These are phyloP conservation scores for Thelaira solivaga DNA, from an alignment of 2,888 invertebrate species.

Conservation along the genomic window DNA sequence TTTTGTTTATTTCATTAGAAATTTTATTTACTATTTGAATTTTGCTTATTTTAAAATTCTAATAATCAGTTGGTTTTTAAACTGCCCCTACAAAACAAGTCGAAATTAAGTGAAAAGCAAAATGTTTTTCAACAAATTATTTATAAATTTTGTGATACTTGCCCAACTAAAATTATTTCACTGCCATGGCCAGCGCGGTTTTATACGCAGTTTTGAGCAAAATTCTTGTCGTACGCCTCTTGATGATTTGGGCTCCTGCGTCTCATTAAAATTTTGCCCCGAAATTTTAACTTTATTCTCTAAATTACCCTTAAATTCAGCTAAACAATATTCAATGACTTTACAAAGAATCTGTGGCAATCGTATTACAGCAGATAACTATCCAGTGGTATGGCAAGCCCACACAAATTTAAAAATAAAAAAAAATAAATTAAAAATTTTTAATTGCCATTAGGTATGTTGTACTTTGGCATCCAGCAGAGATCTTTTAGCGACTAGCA, in stretches of 20 bases:
- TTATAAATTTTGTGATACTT: not conserved
- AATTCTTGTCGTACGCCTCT: constrained; percentile 67
- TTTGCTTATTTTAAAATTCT: not conserved
- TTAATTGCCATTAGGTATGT: constrained; percentile 63
- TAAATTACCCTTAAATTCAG: constrained; percentile 62
- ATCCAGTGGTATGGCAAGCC: constrained; percentile 68
- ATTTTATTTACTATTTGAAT: constrained; percentile 20
- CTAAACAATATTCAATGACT: constrained; percentile 65
- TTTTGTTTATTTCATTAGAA: not conserved
- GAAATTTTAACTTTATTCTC: constrained; percentile 66
- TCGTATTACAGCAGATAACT: constrained; percentile 65
- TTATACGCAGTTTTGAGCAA: constrained; percentile 1
- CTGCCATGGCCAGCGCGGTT: constrained; percentile 8
- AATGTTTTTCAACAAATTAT: constrained; percentile 12
- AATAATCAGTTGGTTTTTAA: constrained; percentile 21
- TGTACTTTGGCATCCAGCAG: constrained; percentile 45
- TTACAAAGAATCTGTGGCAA: constrained; percentile 68
- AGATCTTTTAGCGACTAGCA: not conserved
- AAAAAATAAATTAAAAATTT: not conserved
- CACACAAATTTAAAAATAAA: not conserved
- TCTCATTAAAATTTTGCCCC: constrained; percentile 67
- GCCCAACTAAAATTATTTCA: not conserved
- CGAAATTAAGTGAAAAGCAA: not conserved
- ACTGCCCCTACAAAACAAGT: constrained; percentile 1
- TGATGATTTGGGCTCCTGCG: constrained; percentile 67